Conservation (phyloP, 2,888 invertebrate genomes). For the Chaetoderma sp. region DNA sequence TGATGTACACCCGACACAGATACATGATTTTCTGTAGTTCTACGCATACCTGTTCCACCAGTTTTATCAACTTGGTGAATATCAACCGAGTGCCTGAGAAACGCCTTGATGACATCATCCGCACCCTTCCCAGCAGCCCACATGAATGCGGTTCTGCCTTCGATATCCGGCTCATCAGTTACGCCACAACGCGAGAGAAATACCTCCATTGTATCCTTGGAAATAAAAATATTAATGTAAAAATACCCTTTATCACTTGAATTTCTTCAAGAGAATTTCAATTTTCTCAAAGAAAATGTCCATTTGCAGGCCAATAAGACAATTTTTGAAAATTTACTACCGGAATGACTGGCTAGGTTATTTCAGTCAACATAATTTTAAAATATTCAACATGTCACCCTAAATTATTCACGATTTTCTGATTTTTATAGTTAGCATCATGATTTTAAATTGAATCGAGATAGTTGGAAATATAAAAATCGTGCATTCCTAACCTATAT, state of each 20-base stretch:
- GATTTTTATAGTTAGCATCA: not conserved
- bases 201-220: slow-evolving; percentile 67
- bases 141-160: slow-evolving; percentile 68
- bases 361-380: too few species aligned
- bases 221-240: not conserved
- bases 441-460: not conserved
- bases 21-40: too few species aligned
- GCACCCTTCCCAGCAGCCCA: slow-evolving; percentile 70
- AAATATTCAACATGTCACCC: too few species aligned
- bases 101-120: slow-evolving; percentile 61
- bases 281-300: not conserved
- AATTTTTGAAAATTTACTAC: too few species aligned
- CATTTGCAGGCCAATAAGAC: too few species aligned
- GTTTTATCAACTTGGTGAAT: slow-evolving; percentile 67
- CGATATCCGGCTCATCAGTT: slow-evolving; percentile 65
- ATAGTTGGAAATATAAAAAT: not conserved
- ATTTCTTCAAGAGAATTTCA: too few species aligned
- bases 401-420: too few species aligned
- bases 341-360: too few species aligned
- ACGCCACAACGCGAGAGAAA: slow-evolving; percentile 61
- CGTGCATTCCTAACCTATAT: not conserved
- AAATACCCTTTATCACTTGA: too few species aligned
- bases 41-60: slow-evolving; percentile 67
- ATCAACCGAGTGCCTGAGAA: slow-evolving; percentile 60
- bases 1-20: too few species aligned